Evolutionary conservation across 2,113 vertebrate genomes (phyloP).

Genomic region (Colossoma macropomum): DNA sequence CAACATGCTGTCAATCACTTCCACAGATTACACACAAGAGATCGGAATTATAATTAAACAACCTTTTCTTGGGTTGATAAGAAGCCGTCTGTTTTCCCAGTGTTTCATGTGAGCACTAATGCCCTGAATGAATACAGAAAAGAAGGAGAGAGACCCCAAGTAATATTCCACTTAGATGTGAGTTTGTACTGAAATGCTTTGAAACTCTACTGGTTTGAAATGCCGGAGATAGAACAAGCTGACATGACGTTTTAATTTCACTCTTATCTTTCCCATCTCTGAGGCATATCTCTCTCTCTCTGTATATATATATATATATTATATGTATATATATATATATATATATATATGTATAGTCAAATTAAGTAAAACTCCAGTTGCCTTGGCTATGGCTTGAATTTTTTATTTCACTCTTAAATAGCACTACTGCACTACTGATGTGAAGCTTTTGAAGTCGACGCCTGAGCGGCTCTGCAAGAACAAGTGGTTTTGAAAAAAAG

Average conservation of each 20-base stretch:
- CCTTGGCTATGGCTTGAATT: constrained; percentile 48
- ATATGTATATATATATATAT: not conserved
- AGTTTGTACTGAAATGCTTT: constrained; percentile 4
- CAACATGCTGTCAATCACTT: constrained; percentile 31
- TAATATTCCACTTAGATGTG: not conserved
- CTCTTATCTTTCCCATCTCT: constrained; percentile 53
- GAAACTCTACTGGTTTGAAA: constrained; percentile 37
- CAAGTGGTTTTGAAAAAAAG: not conserved
- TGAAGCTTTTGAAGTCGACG: constrained; percentile 17
- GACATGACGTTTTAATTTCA: constrained; percentile 64
- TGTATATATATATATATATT: constrained; percentile 25
- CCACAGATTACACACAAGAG: not conserved
- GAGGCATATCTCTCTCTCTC: constrained; percentile 1
- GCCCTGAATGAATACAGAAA: constrained; percentile 3
- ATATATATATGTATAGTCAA: constrained; percentile 39
- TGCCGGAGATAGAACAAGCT: constrained; percentile 49
- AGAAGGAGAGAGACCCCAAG: not conserved
- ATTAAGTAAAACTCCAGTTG: constrained; percentile 31
- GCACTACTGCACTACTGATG: not conserved
- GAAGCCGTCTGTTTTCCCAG: not conserved
- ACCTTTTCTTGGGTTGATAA: constrained; percentile 21
- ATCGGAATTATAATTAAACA: constrained; percentile 1
- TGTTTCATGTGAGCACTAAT: not conserved
- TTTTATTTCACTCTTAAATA: constrained; percentile 40
- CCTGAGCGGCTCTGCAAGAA: not conserved